Conservation (phyloP, 1,140 invertebrate species). For the Probaryconus sp. region DNA sequence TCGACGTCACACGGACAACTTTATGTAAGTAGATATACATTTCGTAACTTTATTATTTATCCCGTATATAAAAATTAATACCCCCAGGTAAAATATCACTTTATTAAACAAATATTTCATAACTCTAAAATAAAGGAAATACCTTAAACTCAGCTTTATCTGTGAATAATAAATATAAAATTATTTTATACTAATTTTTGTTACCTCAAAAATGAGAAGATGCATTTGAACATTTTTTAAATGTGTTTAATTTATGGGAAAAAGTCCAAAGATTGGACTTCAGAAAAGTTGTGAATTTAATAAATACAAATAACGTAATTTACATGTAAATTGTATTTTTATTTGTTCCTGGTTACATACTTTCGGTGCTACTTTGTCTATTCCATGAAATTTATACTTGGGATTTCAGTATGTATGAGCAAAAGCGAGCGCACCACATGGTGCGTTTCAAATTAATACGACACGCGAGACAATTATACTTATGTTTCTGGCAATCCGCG, state of each 20-base stretch:
- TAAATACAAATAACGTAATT: constrained; percentile 31
- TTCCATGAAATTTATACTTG: constrained; percentile 22
- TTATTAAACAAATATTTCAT: no score
- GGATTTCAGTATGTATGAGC: not conserved
- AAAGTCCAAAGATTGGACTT: constrained; percentile 2
- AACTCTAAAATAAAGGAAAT: no score
- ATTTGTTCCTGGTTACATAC: constrained; percentile 1
- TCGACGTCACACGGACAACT: constrained; percentile 92
- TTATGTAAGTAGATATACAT: constrained; percentile 86
- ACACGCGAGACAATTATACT: constrained; percentile 16
- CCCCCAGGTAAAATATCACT: no score
- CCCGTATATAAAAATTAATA: no score
- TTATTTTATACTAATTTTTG: no score
- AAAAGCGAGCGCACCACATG: constrained; percentile 2
- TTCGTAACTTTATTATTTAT: no score
- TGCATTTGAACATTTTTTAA: no score
- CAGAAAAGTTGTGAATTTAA: constrained; percentile 9
- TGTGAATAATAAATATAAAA: no score
- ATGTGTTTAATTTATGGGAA: no score
- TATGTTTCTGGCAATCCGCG: not conserved
- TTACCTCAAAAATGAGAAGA: no score
- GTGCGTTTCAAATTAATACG: constrained; percentile 36
- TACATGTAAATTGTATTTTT: constrained; percentile 19
- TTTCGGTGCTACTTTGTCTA: constrained; percentile 28
- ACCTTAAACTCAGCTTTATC: no score